Conservation (phyloP, 2,797 vertebrate genomes). For the Eulemur albifrons region DNA sequence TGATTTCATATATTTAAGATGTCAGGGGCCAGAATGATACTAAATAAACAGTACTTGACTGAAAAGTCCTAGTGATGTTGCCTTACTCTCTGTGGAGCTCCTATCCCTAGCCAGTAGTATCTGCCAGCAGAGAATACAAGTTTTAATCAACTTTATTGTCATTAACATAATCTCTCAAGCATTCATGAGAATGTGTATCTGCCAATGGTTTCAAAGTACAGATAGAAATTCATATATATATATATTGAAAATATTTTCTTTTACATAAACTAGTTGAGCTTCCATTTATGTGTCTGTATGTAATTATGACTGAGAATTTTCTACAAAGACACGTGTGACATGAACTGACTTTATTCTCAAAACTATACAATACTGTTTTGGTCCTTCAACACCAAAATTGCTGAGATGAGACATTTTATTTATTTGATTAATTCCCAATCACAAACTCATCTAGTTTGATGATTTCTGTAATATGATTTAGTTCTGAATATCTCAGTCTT, state of each 20-base stretch:
- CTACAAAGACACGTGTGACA: not conserved
- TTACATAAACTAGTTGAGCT: not conserved
- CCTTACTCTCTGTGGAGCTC: not conserved
- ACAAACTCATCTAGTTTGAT: not conserved
- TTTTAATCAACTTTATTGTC: not conserved
- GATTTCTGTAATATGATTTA: conserved; percentile 3
- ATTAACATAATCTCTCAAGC: not conserved
- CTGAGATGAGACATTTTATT: conserved; percentile 33
- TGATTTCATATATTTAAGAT: conserved; percentile 63
- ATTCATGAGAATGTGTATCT: not conserved
- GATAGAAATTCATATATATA: not conserved
- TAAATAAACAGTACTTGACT: not conserved
- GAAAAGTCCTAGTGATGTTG: not conserved
- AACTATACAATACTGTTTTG: not conserved
- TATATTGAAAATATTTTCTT: not conserved
- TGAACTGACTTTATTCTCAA: conserved; percentile 25
- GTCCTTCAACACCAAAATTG: not conserved
- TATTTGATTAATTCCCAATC: conserved; percentile 1
- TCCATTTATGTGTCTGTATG: not conserved
- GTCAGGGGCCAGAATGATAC: conserved; percentile 45
- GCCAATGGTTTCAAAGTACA: not conserved
- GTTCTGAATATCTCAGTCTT: not conserved
- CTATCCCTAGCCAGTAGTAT: not conserved
- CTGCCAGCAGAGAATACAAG: not conserved
- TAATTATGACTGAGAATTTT: not conserved